Base-by-base conservation (phyloP, 92 coral and sea anemone genomes). In the Hydrozoanthus gracilis region DNA sequence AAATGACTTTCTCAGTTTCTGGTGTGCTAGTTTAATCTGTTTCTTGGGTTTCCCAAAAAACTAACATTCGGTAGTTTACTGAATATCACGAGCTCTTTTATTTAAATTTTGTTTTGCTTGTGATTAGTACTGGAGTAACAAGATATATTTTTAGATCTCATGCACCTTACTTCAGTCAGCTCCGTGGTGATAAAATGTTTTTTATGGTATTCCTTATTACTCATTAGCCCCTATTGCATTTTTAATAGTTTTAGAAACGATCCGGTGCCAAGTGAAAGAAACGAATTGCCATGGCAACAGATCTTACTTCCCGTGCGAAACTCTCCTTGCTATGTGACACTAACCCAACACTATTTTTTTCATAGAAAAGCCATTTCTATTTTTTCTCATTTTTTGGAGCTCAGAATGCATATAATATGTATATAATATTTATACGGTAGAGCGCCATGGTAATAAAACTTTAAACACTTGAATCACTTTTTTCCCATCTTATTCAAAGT, bases 101-200 rank as follows among this genome's bases (percentile, higher is more conserved):
- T 15, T 51, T 20, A 3, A 2, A 47, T 2, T 12, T 9, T 44
- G 9, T 70, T 11, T 46, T 20, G 51, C 39, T 27, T 27, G 39
- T 27, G 39, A 3, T 62, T 5, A 4, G 27, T 46, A 12, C 67
- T 12, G 51, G 44, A 55, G 62, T 61, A 12, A 48, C 69, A 6
- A 16, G 47, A 27, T 35, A 6, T 65, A 65, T n/a, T 47, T 80
- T 65, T 80, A 64, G 74, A 64, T 8, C 48, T 20, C 45, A 18
- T 52, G 65, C 15, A 18, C 11, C 44, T 75, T 16, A 51, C n/a
- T 51, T 62, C 62, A 11, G 49, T 50, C 6, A 45, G 56, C 45
- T 55, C 73, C 74, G 60, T 80, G 85, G 85, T 80, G 85, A 80
- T 80, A 60, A 49, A 65, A 74, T 50, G 47, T 48, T 65, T 51